Base-by-base conservation (phyloP, 1,140 invertebrate species). In the Meloidogyne floridensis region DNA sequence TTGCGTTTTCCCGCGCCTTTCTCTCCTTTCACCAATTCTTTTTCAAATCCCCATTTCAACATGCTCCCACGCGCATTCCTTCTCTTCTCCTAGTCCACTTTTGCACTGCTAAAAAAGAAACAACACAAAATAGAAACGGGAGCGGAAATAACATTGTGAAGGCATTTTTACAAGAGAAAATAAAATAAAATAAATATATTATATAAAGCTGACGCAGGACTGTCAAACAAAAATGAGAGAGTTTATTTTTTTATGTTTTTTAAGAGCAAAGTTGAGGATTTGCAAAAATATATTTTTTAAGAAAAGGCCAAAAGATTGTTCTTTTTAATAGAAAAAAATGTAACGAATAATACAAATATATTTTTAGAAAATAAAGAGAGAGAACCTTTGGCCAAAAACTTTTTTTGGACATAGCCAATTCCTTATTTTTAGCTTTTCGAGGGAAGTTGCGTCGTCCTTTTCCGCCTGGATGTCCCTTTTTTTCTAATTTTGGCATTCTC, bases 401-500 rank as follows among this genome's bases (percentile, higher is more conserved):
- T 59, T 65, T 65, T 65, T 65, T 65, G 59, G 59, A 65, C 59
- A 65, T n/a, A n/a, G n/a, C 59, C 15, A 65, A 65, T 65, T 65
- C n/a, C 10, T 11, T 54, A 11, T 59, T 65, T 65, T 65, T 65
- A 65, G 59, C 59, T 65, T 65, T 65, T 59, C 18, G 10, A n/a
- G 59, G 15, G 11, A 59, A 59, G 56, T 59, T 54, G 53, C 11
- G 53, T 54, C 53, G 53, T 54, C 53, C 53, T 54, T 54, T 54
- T 54, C 56, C 13, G 11, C n/a, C 2, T 47, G 4, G 7, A 47
- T 47, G 47, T 65, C 7, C 15, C 5, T n/a, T 65, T n/a, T 65
- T 65, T 65, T 65, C 59, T 65, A 65, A 65, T 65, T 65, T 65
- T 65, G 59, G 59, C 59, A 65, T 65, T 65, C n/a, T 65, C 15